These are phyloP conservation scores for Budorcas taxicolor DNA, from an alignment of 2,113 vertebrate genomes.

Conservation along the genomic window DNA sequence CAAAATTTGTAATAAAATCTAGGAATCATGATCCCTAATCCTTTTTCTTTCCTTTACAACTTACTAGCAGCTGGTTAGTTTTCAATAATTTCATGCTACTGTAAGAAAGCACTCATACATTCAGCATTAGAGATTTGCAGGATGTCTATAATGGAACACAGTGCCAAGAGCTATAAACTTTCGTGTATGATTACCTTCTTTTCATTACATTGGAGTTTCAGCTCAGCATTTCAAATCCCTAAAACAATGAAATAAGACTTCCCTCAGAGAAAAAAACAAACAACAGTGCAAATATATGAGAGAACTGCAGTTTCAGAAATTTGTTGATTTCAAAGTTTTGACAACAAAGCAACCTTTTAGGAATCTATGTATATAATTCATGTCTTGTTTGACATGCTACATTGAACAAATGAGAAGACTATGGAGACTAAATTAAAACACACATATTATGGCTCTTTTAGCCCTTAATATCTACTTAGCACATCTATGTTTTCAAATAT, in stretches of 20 bases:
- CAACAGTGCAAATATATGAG: background rate
- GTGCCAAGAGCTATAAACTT: background rate
- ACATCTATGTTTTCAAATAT: background rate
- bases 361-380: background rate
- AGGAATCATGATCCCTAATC: background rate
- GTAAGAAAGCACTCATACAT: constrained; percentile 24
- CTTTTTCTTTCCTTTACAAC: background rate
- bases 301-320: background rate
- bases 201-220: background rate
- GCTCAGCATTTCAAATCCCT: constrained; percentile 1
- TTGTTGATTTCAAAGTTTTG: background rate
- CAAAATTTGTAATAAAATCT: constrained; percentile 1
- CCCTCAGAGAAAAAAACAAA: background rate
- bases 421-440: background rate
- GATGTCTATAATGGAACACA: background rate
- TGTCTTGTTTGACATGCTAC: background rate
- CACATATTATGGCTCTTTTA: background rate
- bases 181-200: background rate
- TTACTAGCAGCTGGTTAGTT: background rate
- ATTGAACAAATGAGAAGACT: background rate
- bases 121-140: constrained; percentile 5
- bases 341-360: background rate
- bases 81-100: constrained; percentile 8
- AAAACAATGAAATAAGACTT: background rate
- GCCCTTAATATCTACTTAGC: background rate